phyloP scores from a whole-genome alignment of 2,888 invertebrate species.

The Pollenia labialis region DNA sequence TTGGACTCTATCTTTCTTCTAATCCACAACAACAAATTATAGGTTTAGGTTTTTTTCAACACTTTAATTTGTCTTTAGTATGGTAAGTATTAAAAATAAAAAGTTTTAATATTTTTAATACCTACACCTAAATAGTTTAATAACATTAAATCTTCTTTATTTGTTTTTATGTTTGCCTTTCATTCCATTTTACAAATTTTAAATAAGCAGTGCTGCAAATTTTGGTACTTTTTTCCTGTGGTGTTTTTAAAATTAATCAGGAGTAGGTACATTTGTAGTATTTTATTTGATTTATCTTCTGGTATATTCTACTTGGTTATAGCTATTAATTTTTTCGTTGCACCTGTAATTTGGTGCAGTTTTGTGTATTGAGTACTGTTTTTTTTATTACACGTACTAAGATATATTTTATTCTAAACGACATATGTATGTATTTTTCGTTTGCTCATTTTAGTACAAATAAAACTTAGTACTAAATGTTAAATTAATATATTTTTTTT shows the following conservation, averaged over 20 bases:
- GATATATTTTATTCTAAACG: too few species aligned
- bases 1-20: background rate
- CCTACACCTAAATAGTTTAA: background rate
- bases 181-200: background rate
- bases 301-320: background rate
- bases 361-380: conserved; percentile 31
- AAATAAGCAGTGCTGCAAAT: conserved; percentile 55
- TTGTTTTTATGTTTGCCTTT: background rate
- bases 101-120: conserved; percentile 1
- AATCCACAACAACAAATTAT: conserved; percentile 21
- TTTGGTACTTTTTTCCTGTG: conserved; percentile 39
- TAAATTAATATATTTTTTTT: too few species aligned
- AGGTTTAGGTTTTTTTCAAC: conserved; percentile 20
- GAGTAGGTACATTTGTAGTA: conserved; percentile 1
- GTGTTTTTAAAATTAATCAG: conserved; percentile 34
- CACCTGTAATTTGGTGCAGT: conserved; percentile 56
- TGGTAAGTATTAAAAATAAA: conserved; percentile 46
- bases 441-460: too few species aligned
- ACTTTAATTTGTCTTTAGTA: background rate
- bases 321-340: conserved; percentile 21
- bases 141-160: background rate
- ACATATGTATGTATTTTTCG: background rate
- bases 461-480: too few species aligned
- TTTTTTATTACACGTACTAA: background rate
- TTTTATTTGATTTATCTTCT: conserved; percentile 16